A percentile compares a stretch with the other conserved stretches of the same genome.
Evolutionary conservation across 2,797 vertebrate species (phyloP).

Genomic region (Acanthis flammea): DNA sequence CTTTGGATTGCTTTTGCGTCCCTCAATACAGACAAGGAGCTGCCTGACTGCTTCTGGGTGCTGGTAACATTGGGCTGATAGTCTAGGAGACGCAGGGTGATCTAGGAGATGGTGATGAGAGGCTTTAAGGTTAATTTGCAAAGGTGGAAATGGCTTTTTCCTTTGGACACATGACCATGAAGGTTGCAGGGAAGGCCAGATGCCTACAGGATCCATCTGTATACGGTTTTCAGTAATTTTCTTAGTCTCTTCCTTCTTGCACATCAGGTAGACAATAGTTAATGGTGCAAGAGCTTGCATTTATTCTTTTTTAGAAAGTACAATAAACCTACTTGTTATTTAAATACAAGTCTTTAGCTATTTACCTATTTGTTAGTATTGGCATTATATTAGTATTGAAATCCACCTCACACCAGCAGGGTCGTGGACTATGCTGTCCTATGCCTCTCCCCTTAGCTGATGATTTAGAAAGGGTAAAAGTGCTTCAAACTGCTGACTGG

Average conservation of each 20-base stretch:
- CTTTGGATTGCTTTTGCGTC: neutral
- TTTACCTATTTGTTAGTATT: neutral
- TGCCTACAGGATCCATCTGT: neutral
- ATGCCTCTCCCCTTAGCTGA: neutral
- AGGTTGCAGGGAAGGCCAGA: neutral
- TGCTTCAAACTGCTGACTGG: neutral
- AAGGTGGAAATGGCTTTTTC: neutral
- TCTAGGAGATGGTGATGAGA: neutral
- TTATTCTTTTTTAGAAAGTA: neutral
- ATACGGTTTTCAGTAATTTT: accelerated
- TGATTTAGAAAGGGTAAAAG: neutral
- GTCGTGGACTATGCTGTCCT: accelerated
- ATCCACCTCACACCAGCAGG: accelerated
- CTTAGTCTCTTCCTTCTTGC: neutral
- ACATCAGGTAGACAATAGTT: neutral
- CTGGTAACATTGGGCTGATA: accelerated
- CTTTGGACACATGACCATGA: accelerated
- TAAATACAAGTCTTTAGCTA: neutral
- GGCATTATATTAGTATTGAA: neutral
- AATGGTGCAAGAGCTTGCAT: neutral
- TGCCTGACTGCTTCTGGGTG: accelerated
- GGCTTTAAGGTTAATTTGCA: neutral
- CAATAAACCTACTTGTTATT: neutral
- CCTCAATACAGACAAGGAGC: neutral
- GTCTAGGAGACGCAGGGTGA: too few relatives aligned